A percentile compares a stretch with the other conserved stretches of the same genome.
Conservation (phyloP, 1,140 invertebrate species). For the Brachionus plicatilis region DNA sequence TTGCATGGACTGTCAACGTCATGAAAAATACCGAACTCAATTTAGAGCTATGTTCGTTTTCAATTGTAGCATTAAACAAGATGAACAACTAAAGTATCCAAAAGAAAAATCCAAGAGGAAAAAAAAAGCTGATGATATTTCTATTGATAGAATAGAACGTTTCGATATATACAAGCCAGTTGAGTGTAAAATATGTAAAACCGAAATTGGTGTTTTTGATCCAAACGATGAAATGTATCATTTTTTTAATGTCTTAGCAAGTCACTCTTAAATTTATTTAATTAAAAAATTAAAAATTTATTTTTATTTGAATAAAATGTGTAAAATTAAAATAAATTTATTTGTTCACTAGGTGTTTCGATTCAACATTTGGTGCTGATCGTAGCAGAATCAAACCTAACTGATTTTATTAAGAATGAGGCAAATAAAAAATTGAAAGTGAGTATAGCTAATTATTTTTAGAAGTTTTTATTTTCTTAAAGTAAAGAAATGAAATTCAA, state of each 20-base stretch:
- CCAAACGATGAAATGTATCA: conserved; percentile 63
- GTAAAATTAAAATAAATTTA: too few relatives aligned
- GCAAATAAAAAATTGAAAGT: too few relatives aligned
- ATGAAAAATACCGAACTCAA: conserved; percentile 60
- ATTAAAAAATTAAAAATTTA: background rate
- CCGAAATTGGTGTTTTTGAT: conserved; percentile 63
- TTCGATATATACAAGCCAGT: conserved; percentile 60
- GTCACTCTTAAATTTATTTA: conserved; percentile 47
- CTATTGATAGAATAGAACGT: background rate
- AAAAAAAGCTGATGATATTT: conserved; percentile 41
- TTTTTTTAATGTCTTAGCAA: conserved; percentile 65
- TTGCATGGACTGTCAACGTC: conserved; percentile 64
- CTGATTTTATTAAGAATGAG: too few relatives aligned
- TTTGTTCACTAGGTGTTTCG: too few relatives aligned
- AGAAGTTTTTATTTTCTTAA: too few relatives aligned
- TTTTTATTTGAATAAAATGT: background rate
- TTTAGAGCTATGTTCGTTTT: conserved; percentile 66
- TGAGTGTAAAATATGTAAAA: conserved; percentile 60
- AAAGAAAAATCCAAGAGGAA: conserved; percentile 45
- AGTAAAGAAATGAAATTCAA: too few relatives aligned
- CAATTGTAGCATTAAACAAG: conserved; percentile 61
- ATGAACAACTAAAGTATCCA: conserved; percentile 42
- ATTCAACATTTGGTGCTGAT: too few relatives aligned
- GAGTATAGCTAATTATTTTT: too few relatives aligned
- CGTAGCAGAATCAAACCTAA: too few relatives aligned